Conservation (phyloP, 2,113 vertebrate species). For the Poeciliopsis prolifica region DNA sequence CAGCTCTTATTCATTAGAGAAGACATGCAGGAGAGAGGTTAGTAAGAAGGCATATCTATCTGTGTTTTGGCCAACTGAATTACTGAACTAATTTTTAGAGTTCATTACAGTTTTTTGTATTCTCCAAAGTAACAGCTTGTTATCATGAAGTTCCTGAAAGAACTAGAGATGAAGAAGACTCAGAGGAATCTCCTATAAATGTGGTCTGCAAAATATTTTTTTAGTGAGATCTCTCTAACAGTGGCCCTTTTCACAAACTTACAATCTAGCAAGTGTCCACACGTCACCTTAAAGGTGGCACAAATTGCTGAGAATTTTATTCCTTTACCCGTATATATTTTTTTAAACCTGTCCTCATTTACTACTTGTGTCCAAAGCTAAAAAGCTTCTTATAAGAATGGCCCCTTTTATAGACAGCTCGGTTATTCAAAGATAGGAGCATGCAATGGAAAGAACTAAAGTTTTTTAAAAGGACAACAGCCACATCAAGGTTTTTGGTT, state of each 20-base stretch:
- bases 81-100: background rate
- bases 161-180: background rate
- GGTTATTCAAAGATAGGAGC: background rate
- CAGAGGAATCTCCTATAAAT: background rate
- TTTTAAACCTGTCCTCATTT: background rate
- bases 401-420: background rate
- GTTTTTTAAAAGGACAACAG: background rate
- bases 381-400: no score
- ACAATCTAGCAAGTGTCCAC: no score
- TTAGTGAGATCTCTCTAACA: no score
- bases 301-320: background rate
- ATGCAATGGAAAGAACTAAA: no score
- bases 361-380: background rate
- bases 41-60: no score
- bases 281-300: background rate
- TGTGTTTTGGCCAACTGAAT: no score
- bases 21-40: no score
- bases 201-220: background rate
- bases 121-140: background rate
- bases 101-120: background rate
- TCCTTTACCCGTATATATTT: background rate
- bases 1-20: no score
- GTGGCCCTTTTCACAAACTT: no score
- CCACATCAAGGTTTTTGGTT: background rate
- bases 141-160: background rate